Base-by-base conservation (phyloP, 2,797 vertebrate species). In the Sandelia bainsii region DNA sequence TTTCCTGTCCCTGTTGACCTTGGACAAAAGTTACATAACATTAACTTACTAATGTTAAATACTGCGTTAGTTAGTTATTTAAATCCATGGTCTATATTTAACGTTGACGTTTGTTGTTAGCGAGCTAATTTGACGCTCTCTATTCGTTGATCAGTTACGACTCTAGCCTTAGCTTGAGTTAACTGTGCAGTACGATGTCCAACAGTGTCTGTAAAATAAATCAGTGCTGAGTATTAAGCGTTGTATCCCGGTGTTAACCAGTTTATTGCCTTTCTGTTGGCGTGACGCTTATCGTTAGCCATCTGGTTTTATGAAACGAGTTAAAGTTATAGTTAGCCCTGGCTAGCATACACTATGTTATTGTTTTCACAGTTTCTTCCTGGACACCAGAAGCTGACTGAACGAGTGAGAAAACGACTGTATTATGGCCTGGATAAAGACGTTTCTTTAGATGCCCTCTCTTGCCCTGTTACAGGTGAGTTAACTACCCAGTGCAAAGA, bases 401-500 rank as follows among this genome's bases (percentile, higher is more conserved):
- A 98, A 68, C 90, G 97, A 40, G 95, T 99, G 52, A 95, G 96
- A 69, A 98, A 97, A 87, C 92, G 98, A 27, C 93, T 99, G 29
- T 99, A 99, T 65, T 99, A 99, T 82, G 96, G 97, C 58, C 95
- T 97, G 94, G 98, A 98, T 60, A 91, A 88, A 20, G 97, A 99
- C 20, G 94, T 94, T 48, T 92, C 93, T 16, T 82, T 99, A 75
- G 98, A 99, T 77, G 95, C 94, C 25, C 95, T 99, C 27, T 99
- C 98, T 5, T 97, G 96, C 66, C 98, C 98, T 0, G 95, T 99
- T 77, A 97, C 98, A 91, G 98, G 98, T 93, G 49, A 87, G 68
- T 49, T 63, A 6, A 29, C 54, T 0, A 0, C 2, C 22, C 14
- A 14, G 7, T 1, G 19, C 2, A 52, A 17, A 34, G 3, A 51